Evolutionary conservation across 2,888 invertebrate genomes (phyloP).

Genomic region (Volucella inflata): DNA sequence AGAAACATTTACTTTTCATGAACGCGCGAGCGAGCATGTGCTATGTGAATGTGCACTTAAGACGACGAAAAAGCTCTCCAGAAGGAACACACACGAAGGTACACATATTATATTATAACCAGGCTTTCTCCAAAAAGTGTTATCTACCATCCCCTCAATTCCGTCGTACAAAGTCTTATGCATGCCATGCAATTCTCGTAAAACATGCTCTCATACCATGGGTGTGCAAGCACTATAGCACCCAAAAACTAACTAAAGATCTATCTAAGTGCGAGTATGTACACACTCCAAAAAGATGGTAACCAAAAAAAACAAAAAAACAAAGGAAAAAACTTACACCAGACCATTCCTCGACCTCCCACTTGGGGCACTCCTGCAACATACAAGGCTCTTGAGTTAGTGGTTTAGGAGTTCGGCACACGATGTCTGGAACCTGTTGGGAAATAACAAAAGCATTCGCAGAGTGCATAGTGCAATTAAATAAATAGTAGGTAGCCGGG

Average conservation of each 20-base stretch:
- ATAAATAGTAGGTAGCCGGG: constrained; percentile 67
- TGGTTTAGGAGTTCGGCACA: constrained; percentile 91
- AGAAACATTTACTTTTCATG: constrained; percentile 72
- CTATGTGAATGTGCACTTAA: constrained; percentile 73
- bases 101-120: constrained; percentile 14
- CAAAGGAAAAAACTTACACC: constrained; percentile 88
- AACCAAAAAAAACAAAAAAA: constrained; percentile 55
- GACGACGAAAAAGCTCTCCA: constrained; percentile 70
- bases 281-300: constrained; percentile 54
- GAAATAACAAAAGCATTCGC: constrained; percentile 65
- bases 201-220: constrained; percentile 45
- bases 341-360: constrained; percentile 95
- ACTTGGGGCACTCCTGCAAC: constrained; percentile 92
- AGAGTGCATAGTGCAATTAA: constrained; percentile 72
- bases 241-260: constrained; percentile 72
- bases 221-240: constrained; percentile 64
- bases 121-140: constrained; percentile 37
- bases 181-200: constrained; percentile 56
- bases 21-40: constrained; percentile 70
- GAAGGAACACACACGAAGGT: constrained; percentile 21
- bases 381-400: constrained; percentile 92
- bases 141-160: background rate
- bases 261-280: constrained; percentile 3
- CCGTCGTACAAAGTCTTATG: constrained; percentile 33
- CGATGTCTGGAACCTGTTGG: constrained; percentile 89